Conservation (phyloP, 1,140 invertebrate species). For the Danaus plexippus region DNA sequence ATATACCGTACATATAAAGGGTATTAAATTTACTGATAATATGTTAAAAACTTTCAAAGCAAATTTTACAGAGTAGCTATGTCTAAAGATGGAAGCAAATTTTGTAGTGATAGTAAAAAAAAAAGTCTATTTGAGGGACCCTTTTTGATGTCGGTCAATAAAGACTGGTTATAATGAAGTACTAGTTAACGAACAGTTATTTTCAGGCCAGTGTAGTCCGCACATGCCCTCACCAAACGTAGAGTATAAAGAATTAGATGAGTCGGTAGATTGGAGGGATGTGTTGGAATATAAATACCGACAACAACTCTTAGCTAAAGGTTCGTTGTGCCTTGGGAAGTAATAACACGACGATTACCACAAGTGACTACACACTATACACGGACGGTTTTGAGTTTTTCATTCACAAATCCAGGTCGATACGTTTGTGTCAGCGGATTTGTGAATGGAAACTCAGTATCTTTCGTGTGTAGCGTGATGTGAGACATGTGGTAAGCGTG, state of each 20-base stretch:
- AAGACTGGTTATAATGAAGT: no score
- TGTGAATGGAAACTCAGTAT: no score
- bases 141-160: no score
- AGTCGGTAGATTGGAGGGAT: constrained; percentile 64
- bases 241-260: constrained; percentile 66
- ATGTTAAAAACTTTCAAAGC: constrained; percentile 3
- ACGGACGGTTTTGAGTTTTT: no score
- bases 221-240: constrained; percentile 53
- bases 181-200: constrained; percentile 37
- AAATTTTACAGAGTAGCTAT: constrained; percentile 10
- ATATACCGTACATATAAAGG: not conserved
- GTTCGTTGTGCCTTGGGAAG: constrained; percentile 50
- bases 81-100: no score
- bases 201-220: constrained; percentile 58
- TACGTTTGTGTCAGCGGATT: no score
- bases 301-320: constrained; percentile 54
- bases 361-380: no score
- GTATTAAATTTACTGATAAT: not conserved
- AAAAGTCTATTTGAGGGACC: no score
- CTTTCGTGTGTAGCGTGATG: no score
- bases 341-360: no score
- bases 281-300: constrained; percentile 48
- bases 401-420: no score
- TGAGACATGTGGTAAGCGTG: not conserved
- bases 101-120: no score